These are phyloP conservation scores for Pararge aegeria DNA, from an alignment of 1,140 invertebrate species.

Conservation along the genomic window DNA sequence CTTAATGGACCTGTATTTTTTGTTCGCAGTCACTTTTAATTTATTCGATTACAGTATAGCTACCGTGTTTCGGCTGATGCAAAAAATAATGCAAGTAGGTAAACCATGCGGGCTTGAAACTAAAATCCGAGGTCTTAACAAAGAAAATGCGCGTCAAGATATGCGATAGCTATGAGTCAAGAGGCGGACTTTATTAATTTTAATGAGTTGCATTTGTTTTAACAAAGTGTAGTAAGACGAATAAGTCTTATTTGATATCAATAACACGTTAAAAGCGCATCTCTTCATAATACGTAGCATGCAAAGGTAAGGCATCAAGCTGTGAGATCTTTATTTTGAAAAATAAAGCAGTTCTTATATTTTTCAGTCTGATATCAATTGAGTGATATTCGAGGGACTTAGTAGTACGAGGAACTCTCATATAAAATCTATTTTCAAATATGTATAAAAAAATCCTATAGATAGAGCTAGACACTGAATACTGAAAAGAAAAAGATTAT, in stretches of 20 bases:
- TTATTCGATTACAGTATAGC: constrained; percentile 4
- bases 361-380: no score
- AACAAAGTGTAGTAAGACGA: not conserved
- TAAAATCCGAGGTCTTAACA: constrained; percentile 7
- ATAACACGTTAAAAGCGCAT: no score
- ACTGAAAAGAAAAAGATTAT: no score
- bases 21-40: constrained; percentile 3
- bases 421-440: no score
- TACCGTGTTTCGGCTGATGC: not conserved
- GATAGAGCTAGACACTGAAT: no score
- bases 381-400: no score
- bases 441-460: no score
- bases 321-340: no score
- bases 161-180: constrained; percentile 17
- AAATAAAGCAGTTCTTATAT: no score
- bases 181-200: constrained; percentile 24
- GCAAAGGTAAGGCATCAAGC: no score
- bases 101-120: not conserved
- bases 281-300: no score
- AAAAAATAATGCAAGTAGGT: constrained; percentile 12
- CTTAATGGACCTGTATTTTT: constrained; percentile 4
- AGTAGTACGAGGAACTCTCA: no score
- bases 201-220: constrained; percentile 16
- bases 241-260: not conserved
- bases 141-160: constrained; percentile 15